Base-by-base conservation (phyloP, 1,140 invertebrate genomes). In the Oscheius sp. region DNA sequence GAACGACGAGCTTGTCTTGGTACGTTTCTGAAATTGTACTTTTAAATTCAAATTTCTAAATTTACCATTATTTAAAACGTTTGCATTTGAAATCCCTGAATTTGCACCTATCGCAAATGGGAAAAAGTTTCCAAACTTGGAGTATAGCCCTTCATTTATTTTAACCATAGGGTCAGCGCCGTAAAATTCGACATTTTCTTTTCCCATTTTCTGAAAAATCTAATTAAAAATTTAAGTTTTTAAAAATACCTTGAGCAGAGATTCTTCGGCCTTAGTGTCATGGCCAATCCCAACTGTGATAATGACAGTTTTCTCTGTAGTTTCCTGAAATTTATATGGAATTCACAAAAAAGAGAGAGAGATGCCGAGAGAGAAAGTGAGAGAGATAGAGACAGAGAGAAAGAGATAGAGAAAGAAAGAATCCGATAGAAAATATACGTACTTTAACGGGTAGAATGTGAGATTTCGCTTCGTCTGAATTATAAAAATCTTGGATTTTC, bases 71-170 rank as follows among this genome's bases (percentile, higher is more conserved):
- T 55, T 4, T 55, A 55, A 23, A 55, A 55, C 49, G 49, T 55
- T 55, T 13, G 49, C 7, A 4, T 20, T 26, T 7, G 49, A 55
- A 23, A 68, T 55, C 38, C 65, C 65, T 18, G 65, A 49, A 20
- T 68, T 15, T 4, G 46, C 32, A 23, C 65, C 38, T 26, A 68
- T 55, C 18, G 65, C 65, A 34, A 68, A 52, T 55, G 65, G 65
- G 32, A 68, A 68, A 18, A 55, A 68, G 10, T 68, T 55, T 32
- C 65, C 65, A 26, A 68, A 68, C 2, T 45, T 49, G 2, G 65
- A 68, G 28, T 68, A 68, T 29, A 68, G 46, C 38, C 58, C 29
- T 34, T 49, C 31, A 36, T 68, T 68, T 2, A 49, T 31, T 31
- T 52, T 32, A 26, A 55, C 32, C 0, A 68, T 68, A 2, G 65